Percentiles rank a stretch among this genome's conserved stretches.
phyloP scores from a whole-genome alignment of 2,797 vertebrate species.

The Balearica regulorum region DNA sequence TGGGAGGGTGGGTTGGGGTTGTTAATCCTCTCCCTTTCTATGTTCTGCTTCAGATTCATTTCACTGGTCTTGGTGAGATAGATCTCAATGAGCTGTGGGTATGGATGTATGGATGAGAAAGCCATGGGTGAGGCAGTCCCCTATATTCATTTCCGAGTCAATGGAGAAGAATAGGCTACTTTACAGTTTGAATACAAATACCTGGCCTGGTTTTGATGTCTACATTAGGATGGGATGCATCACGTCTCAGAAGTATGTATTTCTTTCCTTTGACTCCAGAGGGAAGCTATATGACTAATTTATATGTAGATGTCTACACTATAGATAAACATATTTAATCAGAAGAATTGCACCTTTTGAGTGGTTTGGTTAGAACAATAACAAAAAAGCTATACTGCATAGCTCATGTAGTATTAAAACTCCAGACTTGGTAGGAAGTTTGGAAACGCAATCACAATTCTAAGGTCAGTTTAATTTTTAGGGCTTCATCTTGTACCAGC shows the following conservation, averaged over 20 bases:
- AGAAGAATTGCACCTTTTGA: not conserved
- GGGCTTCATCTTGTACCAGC: not conserved
- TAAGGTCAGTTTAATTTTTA: not conserved
- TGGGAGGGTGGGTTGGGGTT: rapidly evolving
- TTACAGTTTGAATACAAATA: not conserved
- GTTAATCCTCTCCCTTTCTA: not conserved
- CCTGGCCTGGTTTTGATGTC: not conserved
- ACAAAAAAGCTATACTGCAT: not conserved
- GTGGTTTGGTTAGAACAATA: not conserved
- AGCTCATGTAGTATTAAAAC: not conserved
- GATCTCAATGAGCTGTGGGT: not conserved
- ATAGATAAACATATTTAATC: not conserved
- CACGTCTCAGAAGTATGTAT: not conserved
- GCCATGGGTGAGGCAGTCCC: not conserved
- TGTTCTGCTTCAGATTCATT: not conserved
- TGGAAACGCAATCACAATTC: not conserved
- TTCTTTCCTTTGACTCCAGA: not conserved
- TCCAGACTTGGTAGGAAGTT: not conserved
- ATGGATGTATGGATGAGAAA: not conserved
- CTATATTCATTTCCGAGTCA: not conserved
- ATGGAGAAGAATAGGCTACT: not conserved
- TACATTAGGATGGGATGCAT: not conserved
- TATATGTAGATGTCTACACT: not conserved
- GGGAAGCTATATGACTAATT: not conserved
- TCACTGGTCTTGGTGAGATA: not conserved